Conservation (phyloP, 1,140 invertebrate species). For the Listronotus oregonensis region DNA sequence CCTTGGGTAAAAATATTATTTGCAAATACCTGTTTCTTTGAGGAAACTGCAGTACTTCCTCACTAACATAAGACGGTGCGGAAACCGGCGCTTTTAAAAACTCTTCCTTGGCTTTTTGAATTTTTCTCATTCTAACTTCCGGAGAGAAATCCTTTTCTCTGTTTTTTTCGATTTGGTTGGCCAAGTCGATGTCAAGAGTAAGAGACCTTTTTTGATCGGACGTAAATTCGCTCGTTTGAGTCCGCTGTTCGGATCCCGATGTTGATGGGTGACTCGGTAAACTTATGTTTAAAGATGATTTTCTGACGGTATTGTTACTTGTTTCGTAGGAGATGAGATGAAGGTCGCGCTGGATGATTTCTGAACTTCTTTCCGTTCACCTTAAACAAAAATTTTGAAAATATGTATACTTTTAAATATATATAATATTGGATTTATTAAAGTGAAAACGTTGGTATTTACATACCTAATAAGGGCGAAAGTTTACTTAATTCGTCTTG, state of each 20-base stretch:
- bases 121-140: constrained; percentile 49
- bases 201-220: constrained; percentile 5
- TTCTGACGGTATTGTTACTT: constrained; percentile 25
- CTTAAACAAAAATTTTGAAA: constrained; percentile 5
- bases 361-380: constrained; percentile 23
- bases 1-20: no score
- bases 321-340: constrained; percentile 11
- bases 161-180: constrained; percentile 8
- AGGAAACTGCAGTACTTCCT: constrained; percentile 42
- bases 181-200: constrained; percentile 20
- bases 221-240: background rate
- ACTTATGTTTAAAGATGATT: constrained; percentile 19
- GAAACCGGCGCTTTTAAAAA: constrained; percentile 57
- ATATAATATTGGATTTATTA: no score
- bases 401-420: no score
- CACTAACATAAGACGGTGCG: constrained; percentile 23
- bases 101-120: constrained; percentile 67
- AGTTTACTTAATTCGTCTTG: constrained; percentile 58
- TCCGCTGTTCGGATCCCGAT: background rate
- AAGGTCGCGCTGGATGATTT: constrained; percentile 37
- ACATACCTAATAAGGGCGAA: constrained; percentile 33
- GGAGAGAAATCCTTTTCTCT: constrained; percentile 24
- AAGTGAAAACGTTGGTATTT: constrained; percentile 23
- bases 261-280: background rate
- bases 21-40: constrained; percentile 48